phyloP scores from a whole-genome alignment of 2,888 invertebrate genomes.

The Xestia rhomboidea region DNA sequence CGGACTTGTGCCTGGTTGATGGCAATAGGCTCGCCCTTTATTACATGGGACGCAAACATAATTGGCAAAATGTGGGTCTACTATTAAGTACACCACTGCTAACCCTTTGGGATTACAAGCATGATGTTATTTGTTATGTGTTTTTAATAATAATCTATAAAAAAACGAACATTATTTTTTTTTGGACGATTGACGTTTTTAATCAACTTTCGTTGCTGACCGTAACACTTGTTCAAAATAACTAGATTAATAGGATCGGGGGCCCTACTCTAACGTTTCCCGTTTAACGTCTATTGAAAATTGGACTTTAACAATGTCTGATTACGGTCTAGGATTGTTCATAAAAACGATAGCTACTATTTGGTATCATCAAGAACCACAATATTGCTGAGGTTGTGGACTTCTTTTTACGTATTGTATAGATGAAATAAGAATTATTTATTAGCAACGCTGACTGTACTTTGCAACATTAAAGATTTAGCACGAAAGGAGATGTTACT shows the following conservation, averaged over 20 bases:
- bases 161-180: not conserved
- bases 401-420: constrained; percentile 22
- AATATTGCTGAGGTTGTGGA: constrained; percentile 23
- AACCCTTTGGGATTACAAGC: too few species aligned
- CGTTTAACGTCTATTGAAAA: not conserved
- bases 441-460: constrained; percentile 37
- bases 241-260: too few species aligned
- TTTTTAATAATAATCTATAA: too few species aligned
- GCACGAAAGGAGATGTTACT: constrained; percentile 26
- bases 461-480: constrained; percentile 12
- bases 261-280: too few species aligned
- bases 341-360: not conserved
- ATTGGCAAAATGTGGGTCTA: too few species aligned
- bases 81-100: too few species aligned
- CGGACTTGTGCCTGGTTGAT: too few species aligned
- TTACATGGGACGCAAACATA: too few species aligned
- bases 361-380: not conserved
- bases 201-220: not conserved
- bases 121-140: not conserved
- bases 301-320: not conserved
- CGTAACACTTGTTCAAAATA: not conserved
- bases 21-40: too few species aligned
- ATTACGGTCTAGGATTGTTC: not conserved
- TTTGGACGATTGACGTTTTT: not conserved
- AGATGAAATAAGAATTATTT: constrained; percentile 5